Conservation (phyloP, 1,140 invertebrate genomes). For the Dendroctonus ponderosae region DNA sequence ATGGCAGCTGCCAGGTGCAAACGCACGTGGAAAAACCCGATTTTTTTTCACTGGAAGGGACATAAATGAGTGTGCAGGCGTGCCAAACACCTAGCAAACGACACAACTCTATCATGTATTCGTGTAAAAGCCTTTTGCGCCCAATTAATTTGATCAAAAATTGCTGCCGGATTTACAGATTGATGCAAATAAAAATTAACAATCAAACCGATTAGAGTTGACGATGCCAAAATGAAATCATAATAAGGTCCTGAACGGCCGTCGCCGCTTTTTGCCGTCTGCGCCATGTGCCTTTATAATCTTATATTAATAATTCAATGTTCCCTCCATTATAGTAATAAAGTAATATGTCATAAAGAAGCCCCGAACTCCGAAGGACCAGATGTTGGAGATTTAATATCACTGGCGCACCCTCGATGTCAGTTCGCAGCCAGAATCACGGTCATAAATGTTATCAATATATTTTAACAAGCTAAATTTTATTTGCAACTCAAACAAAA, state of each 20-base stretch:
- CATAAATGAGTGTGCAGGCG: too few species aligned
- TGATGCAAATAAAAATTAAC: too few species aligned
- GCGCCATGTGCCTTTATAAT: constrained; percentile 48
- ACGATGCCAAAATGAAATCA: constrained; percentile 39
- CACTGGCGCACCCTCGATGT: constrained; percentile 19
- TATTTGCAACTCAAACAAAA: too few species aligned
- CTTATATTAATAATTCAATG: constrained; percentile 53
- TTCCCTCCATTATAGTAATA: constrained; percentile 52
- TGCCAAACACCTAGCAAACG: too few species aligned
- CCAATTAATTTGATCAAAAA: too few species aligned
- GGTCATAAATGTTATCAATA: too few species aligned
- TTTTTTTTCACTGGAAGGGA: neutral
- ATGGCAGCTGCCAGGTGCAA: constrained; percentile 7
- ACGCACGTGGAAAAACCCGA: neutral
- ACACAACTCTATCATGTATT: too few species aligned
- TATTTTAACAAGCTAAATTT: too few species aligned
- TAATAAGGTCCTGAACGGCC: constrained; percentile 37
- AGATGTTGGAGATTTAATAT: constrained; percentile 51
- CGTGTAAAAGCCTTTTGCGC: too few species aligned
- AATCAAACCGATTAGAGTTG: constrained; percentile 32
- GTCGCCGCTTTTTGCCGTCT: constrained; percentile 40
- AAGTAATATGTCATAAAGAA: constrained; percentile 53
- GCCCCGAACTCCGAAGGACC: constrained; percentile 40
- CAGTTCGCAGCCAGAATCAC: neutral
- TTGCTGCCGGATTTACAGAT: too few species aligned